These are phyloP conservation scores for Diogma glabrata DNA, from an alignment of 2,888 invertebrate species.

Conservation along the genomic window DNA sequence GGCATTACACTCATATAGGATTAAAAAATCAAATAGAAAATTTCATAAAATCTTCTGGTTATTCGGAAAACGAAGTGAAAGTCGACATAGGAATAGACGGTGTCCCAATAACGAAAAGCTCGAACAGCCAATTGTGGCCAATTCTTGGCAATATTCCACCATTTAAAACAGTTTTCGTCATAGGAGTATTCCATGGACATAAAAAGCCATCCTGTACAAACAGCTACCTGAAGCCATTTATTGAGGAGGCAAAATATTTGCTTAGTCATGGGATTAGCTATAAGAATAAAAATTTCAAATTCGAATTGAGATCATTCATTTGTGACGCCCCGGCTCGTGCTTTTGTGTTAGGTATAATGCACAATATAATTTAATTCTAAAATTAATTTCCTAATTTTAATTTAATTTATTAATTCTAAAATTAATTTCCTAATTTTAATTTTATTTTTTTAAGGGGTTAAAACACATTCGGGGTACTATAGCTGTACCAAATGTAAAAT, in stretches of 20 bases:
- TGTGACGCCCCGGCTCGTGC: conserved; percentile 8
- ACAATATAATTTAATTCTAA: too few relatives aligned
- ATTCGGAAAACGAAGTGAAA: background rate
- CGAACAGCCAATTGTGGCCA: background rate
- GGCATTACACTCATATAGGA: background rate
- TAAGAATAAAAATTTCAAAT: background rate
- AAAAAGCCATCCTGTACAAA: background rate
- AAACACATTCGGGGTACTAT: too few relatives aligned
- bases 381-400: too few relatives aligned
- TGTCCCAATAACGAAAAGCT: too few relatives aligned
- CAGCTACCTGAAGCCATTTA: background rate
- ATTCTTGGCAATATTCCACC: background rate
- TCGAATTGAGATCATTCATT: background rate
- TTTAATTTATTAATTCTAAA: too few relatives aligned
- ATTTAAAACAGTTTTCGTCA: background rate
- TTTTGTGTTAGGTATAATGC: too few relatives aligned
- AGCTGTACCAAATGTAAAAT: too few relatives aligned
- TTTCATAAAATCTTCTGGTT: background rate
- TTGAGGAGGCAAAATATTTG: background rate
- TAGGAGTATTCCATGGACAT: background rate
- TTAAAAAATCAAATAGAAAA: background rate
- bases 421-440: too few relatives aligned
- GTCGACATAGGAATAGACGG: background rate
- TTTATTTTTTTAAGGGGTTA: too few relatives aligned
- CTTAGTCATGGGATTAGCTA: background rate